Evolutionary conservation across 2,888 invertebrate species (phyloP).

Genomic region (Unio pictorum): DNA sequence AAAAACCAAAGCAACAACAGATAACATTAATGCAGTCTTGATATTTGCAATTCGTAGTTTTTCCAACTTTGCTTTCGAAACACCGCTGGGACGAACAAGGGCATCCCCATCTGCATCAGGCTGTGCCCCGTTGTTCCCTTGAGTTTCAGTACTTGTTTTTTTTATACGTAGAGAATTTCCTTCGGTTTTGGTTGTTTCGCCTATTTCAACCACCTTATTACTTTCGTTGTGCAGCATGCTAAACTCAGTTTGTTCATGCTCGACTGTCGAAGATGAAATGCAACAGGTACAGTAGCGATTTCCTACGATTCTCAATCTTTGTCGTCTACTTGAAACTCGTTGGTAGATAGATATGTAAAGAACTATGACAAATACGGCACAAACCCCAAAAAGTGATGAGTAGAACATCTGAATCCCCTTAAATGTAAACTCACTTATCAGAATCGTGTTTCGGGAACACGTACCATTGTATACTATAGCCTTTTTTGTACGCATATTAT

Average conservation of each 20-base stretch:
- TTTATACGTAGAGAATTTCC: too few species aligned
- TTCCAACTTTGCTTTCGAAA: constrained; percentile 39
- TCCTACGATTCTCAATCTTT: constrained; percentile 15
- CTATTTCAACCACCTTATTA: constrained; percentile 14
- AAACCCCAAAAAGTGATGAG: constrained; percentile 57
- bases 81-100: constrained; percentile 23
- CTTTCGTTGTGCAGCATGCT: constrained; percentile 19
- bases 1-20: constrained; percentile 69
- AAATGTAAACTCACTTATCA: constrained; percentile 17
- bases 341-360: constrained; percentile 62
- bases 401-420: constrained; percentile 50
- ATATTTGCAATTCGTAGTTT: constrained; percentile 63
- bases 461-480: constrained; percentile 12
- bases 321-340: constrained; percentile 13
- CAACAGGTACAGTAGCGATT: constrained; percentile 43
- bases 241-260: constrained; percentile 23
- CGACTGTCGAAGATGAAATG: constrained; percentile 19
- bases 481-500: too few species aligned
- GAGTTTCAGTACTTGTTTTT: too few species aligned
- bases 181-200: constrained; percentile 12
- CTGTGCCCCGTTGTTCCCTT: neutral
- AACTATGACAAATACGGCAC: constrained; percentile 59
- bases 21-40: constrained; percentile 70
- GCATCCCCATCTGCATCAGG: constrained; percentile 17
- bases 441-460: constrained; percentile 23